A percentile compares a stretch with the other conserved stretches of the same genome.
Evolutionary conservation across 2,113 vertebrate genomes (phyloP).

Genomic region (Clarias macrocephalus): DNA sequence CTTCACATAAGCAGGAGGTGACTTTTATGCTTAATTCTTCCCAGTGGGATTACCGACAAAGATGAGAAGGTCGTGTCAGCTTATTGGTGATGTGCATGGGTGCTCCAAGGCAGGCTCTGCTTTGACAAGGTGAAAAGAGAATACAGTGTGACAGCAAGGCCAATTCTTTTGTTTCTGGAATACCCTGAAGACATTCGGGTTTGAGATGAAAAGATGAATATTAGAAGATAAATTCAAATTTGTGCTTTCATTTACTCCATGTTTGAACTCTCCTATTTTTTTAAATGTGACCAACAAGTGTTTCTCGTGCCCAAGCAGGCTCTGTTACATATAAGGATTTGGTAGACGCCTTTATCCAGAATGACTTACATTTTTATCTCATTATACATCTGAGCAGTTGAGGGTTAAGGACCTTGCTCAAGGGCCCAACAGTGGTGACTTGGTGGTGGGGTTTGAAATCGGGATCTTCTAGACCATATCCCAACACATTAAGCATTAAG

Average conservation of each 20-base stretch:
- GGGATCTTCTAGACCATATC: too few species aligned
- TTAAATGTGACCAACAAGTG: not conserved
- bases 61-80: conserved; percentile 13
- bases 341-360: too few species aligned
- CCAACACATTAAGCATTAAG: too few species aligned
- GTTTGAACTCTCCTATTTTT: not conserved
- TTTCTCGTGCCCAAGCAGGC: not conserved
- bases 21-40: conserved; percentile 27
- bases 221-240: not conserved
- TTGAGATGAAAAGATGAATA: not conserved
- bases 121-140: conserved; percentile 23
- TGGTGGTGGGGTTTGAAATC: too few species aligned
- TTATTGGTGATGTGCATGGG: conserved; percentile 16
- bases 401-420: too few species aligned
- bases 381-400: too few species aligned
- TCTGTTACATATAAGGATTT: not conserved
- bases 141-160: not conserved
- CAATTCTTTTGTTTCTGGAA: not conserved
- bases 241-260: not conserved
- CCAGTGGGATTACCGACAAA: conserved; percentile 23
- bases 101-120: conserved; percentile 13
- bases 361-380: too few species aligned
- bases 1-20: conserved; percentile 1
- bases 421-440: too few species aligned
- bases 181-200: not conserved